Conservation (phyloP, 23 tunicate genomes). For the Trididemnum miniatum region DNA sequence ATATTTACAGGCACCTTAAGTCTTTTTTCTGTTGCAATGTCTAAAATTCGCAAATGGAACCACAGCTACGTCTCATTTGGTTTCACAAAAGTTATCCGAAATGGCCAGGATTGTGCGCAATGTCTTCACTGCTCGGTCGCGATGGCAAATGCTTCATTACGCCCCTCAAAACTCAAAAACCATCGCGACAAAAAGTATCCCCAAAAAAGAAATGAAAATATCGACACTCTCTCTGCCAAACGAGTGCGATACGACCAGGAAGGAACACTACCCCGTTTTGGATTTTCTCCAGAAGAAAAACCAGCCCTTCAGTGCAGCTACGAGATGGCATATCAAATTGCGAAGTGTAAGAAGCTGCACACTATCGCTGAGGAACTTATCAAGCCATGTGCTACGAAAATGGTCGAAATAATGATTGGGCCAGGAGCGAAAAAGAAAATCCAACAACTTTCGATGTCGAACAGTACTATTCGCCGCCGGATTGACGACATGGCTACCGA, state of each 20-base stretch:
- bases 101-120: constrained; percentile 33
- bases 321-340: constrained; percentile 35
- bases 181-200: constrained; percentile 34
- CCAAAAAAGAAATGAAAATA: constrained; percentile 10
- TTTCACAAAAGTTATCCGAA: constrained; percentile 26
- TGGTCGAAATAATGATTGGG: constrained; percentile 33
- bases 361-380: constrained; percentile 39
- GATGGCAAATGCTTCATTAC: constrained; percentile 45
- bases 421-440: constrained; percentile 37
- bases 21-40: constrained; percentile 4
- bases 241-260: constrained; percentile 44
- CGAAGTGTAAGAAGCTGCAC: constrained; percentile 35
- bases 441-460: constrained; percentile 28
- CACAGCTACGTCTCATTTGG: constrained; percentile 29
- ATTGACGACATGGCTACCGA: constrained; percentile 41
- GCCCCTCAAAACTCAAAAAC: constrained; percentile 29
- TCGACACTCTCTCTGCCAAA: constrained; percentile 35
- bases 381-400: constrained; percentile 18
- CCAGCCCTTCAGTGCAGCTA: constrained; percentile 38
- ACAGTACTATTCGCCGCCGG: constrained; percentile 28
- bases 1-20: background rate
- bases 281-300: constrained; percentile 31
- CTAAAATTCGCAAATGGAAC: constrained; percentile 20
- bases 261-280: constrained; percentile 25
- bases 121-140: constrained; percentile 40